phyloP scores from a whole-genome alignment of 2,113 vertebrate genomes.

The Dendropsophus ebraccatus region DNA sequence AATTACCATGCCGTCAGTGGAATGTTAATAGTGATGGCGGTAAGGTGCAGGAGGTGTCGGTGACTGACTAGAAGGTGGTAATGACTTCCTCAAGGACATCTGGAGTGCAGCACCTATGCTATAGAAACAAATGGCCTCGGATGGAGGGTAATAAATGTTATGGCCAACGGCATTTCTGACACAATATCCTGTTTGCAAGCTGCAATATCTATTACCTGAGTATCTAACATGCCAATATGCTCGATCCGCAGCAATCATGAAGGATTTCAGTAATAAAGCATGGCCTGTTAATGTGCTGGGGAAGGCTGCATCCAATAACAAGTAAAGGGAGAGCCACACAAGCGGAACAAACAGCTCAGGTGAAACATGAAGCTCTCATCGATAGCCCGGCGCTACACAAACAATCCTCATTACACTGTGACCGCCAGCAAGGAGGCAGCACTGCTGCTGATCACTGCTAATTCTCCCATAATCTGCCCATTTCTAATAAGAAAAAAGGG shows the following conservation, averaged over 20 bases:
- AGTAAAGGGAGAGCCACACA: conserved; percentile 24
- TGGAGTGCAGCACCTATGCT: not conserved
- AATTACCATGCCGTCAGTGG: not conserved
- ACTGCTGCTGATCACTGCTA: conserved; percentile 24
- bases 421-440: not conserved
- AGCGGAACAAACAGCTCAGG: conserved; percentile 43
- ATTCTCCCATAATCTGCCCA: conserved; percentile 2
- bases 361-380: conserved; percentile 20
- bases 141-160: conserved; percentile 43
- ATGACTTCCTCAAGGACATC: conserved; percentile 37
- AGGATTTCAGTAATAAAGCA: conserved; percentile 48
- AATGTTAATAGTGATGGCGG: not conserved
- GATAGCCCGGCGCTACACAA: conserved; percentile 29
- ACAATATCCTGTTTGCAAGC: conserved; percentile 47
- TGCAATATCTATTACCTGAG: conserved; percentile 48
- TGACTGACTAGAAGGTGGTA: not conserved
- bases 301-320: conserved; percentile 26
- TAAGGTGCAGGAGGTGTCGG: not conserved
- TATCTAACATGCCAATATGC: conserved; percentile 51
- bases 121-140: conserved; percentile 43
- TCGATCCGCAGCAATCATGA: conserved; percentile 36
- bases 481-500: not conserved
- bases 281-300: conserved; percentile 25
- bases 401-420: conserved; percentile 26
- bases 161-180: conserved; percentile 40